Conservation (phyloP, 2,113 vertebrate species). For the Merops nubicus region DNA sequence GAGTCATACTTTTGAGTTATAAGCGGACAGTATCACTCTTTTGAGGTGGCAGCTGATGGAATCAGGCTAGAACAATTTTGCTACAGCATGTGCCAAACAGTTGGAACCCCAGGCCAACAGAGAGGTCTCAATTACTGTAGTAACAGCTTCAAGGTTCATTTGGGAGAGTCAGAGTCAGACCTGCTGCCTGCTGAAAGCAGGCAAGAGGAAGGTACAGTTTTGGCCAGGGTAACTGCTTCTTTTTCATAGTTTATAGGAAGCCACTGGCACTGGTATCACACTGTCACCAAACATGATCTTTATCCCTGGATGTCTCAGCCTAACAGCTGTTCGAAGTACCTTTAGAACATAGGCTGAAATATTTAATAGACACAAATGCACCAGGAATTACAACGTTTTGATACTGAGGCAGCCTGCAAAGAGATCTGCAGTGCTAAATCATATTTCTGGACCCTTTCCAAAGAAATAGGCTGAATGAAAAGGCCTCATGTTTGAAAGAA, state of each 20-base stretch:
- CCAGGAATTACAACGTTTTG: neutral
- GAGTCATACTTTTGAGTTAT: neutral
- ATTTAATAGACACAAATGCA: neutral
- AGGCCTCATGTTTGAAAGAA: neutral
- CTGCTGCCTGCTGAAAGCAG: neutral
- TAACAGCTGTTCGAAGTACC: conserved; percentile 19
- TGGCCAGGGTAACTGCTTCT: neutral
- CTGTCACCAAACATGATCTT: neutral
- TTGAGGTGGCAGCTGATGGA: neutral
- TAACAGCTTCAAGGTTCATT: neutral
- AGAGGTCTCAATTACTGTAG: neutral
- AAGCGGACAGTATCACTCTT: neutral
- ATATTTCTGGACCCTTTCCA: neutral
- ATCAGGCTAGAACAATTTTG: neutral
- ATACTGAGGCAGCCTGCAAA: neutral
- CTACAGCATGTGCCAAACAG: neutral
- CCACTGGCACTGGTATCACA: neutral
- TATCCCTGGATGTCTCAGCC: neutral
- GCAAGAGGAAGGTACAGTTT: neutral
- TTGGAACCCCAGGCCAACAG: neutral
- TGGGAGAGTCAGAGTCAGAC: neutral
- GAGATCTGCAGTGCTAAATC: neutral
- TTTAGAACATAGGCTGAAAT: neutral
- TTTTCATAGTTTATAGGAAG: conserved; percentile 13
- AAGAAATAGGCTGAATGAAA: neutral